These are phyloP conservation scores for Trachelus iudaicus DNA, from an alignment of 2,888 invertebrate genomes.

Conservation along the genomic window DNA sequence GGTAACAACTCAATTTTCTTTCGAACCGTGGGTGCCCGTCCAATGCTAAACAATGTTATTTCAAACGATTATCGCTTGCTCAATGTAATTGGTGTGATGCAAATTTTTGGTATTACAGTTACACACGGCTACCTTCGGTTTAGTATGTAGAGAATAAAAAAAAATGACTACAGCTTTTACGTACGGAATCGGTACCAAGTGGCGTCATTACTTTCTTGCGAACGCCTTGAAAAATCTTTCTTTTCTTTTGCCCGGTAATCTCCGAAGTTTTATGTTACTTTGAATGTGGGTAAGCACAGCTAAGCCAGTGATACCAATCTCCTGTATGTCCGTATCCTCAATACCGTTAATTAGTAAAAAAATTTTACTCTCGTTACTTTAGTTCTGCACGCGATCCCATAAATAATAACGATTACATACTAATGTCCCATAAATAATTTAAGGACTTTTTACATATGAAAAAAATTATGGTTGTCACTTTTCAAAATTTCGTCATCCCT, in stretches of 20 bases:
- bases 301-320: background rate
- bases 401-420: background rate
- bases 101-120: conserved; percentile 13
- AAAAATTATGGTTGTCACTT: background rate
- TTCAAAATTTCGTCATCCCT: background rate
- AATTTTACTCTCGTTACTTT: background rate
- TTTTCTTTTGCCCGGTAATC: background rate
- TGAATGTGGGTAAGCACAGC: background rate
- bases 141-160: background rate
- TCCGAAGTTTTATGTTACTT: background rate
- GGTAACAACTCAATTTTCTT: conserved; percentile 35
- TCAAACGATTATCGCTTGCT: conserved; percentile 32
- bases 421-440: background rate
- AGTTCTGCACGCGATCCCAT: background rate
- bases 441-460: background rate
- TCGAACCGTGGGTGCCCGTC: background rate
- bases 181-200: background rate
- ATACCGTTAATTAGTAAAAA: background rate
- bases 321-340: background rate
- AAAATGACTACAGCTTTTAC: background rate
- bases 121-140: background rate
- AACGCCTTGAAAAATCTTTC: background rate
- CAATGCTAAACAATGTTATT: conserved; percentile 23
- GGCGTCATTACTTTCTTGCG: background rate
- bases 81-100: conserved; percentile 19